phyloP scores from a whole-genome alignment of 2,888 invertebrate species.

The Myopa testacea region DNA sequence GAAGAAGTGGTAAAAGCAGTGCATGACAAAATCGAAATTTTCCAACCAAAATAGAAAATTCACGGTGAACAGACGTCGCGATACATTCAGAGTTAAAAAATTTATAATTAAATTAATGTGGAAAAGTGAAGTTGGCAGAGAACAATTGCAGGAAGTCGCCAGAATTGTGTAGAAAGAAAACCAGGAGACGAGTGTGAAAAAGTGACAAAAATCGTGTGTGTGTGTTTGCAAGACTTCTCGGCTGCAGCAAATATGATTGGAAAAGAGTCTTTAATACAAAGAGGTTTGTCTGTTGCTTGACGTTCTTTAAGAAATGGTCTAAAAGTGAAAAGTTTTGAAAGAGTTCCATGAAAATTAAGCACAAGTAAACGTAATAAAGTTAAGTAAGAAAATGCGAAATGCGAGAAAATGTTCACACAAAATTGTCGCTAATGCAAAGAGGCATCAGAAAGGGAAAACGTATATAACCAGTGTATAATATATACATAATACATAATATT shows the following conservation, averaged over 20 bases:
- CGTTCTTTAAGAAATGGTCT: background rate
- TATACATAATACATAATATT: background rate
- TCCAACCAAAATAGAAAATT: slow-evolving; percentile 31
- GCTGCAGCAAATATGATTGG: slow-evolving; percentile 3
- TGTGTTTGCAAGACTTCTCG: background rate
- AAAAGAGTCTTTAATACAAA: background rate
- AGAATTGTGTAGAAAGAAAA: slow-evolving; percentile 13
- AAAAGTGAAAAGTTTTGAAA: too few species aligned
- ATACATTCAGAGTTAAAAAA: slow-evolving; percentile 6
- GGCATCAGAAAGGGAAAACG: background rate
- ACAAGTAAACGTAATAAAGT: slow-evolving; percentile 16
- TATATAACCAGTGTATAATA: background rate
- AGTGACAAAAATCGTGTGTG: slow-evolving; percentile 2
- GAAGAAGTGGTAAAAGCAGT: slow-evolving; percentile 19
- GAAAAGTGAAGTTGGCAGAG: background rate
- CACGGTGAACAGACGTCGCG: background rate
- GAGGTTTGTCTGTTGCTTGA: background rate
- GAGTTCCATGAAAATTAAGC: background rate
- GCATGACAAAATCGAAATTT: slow-evolving; percentile 22
- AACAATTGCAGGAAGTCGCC: background rate
- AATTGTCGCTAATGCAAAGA: background rate
- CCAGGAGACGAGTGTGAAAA: slow-evolving; percentile 23
- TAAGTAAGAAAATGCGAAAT: background rate
- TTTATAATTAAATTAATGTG: slow-evolving; percentile 35
- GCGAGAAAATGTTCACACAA: background rate